Evolutionary conservation across 2,113 vertebrate species (phyloP), one percentile per base, ranked within the genome.

Genomic region (Capreolus pygargus): DNA sequence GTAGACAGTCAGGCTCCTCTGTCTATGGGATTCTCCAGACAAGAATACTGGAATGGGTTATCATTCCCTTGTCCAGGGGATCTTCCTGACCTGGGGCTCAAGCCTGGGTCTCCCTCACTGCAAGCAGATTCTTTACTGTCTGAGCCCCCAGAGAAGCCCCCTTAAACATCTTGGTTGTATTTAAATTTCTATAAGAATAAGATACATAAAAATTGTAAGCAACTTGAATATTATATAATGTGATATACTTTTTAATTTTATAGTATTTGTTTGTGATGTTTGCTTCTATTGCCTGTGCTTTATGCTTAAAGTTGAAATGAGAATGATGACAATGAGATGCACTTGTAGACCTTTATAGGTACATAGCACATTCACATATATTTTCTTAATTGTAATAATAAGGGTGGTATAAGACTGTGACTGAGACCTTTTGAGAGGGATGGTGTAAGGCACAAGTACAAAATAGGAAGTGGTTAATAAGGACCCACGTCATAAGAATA

Each of bases 361-460:
- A 43, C 9, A 2, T 5, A 11, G 3, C 3, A 2, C 8, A 54
- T 39, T 19, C 15, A 47, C 23, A 36, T 3, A 0, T 2, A 30
- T 27, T 64, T 11, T 76, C 60, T 21, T 43, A 43, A 86, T 14
- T 28, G 28, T 61, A 70, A 25, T 23, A 17, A 7, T 33, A 27
- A 81, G 30, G 0, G 10, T 58, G 39, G 3, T 5, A 17, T 6
- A 45, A 55, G 21, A 47, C 33, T 33, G 25, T 33, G 30, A 23
- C 1, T 27, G 61, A 91, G 60, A 12, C 5, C 1, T n/a, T 52
- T 54, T 47, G 13, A 9, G 43, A 74, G 9, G n/a, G 27, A 1
- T 86, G 25, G 2, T 7, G 10, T 17, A 52, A 74, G n/a, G 17
- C 15, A 67, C 15, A 30, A 6, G 15, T 60, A 39, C 27, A 17